Conservation (phyloP, 2,113 vertebrate species). For the Noctilio leporinus region DNA sequence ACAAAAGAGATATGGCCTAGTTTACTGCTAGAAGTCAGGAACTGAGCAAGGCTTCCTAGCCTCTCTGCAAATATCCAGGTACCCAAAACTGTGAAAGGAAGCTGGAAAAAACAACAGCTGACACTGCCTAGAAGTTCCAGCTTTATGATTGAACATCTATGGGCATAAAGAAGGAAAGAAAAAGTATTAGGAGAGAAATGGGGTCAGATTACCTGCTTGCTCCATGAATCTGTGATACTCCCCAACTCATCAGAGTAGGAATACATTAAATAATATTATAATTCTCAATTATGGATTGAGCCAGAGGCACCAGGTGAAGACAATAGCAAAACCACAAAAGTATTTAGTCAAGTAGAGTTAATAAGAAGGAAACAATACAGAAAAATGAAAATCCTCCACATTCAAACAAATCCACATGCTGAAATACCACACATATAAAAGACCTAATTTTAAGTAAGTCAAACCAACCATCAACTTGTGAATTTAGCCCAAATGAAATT, state of each 20-base stretch:
- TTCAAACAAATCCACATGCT: not conserved
- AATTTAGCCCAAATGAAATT: constrained; percentile 43
- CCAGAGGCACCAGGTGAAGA: constrained; percentile 9
- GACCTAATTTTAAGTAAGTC: constrained; percentile 32
- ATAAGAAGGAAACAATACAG: not conserved
- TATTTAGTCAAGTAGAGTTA: not conserved
- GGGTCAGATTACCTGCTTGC: not conserved
- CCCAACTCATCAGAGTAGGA: not conserved
- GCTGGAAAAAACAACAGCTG: not conserved
- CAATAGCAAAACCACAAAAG: not conserved
- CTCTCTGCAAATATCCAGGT: not conserved
- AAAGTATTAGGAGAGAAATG: not conserved
- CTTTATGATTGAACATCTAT: not conserved
- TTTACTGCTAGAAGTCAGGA: not conserved
- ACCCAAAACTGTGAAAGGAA: not conserved
- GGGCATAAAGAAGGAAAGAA: not conserved
- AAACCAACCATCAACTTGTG: constrained; percentile 32
- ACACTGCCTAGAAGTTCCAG: not conserved
- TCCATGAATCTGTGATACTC: not conserved
- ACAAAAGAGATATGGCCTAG: not conserved
- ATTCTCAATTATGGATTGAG: not conserved
- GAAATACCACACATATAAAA: constrained; percentile 27
- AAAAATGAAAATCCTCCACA: not conserved
- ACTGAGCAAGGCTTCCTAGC: not conserved
- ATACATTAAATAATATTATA: not conserved